phyloP scores from a whole-genome alignment of 2,797 vertebrate genomes.

The Channallabes apus region DNA sequence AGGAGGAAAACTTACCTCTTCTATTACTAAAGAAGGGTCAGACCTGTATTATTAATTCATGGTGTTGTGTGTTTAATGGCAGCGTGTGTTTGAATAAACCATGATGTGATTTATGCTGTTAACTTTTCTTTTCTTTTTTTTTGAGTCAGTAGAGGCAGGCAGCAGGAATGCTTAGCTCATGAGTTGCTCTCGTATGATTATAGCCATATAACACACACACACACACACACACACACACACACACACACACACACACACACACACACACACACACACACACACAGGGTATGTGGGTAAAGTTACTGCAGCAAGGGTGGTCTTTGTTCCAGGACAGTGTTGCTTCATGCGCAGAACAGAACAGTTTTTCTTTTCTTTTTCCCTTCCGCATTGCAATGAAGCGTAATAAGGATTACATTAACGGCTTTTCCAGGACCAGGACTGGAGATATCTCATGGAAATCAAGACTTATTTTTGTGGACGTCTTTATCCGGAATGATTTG shows the following conservation, averaged over 20 bases:
- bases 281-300: background rate
- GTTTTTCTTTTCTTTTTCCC: background rate
- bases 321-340: background rate
- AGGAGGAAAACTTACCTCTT: background rate
- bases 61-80: slow-evolving; percentile 41
- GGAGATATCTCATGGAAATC: background rate
- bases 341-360: background rate
- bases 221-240: slow-evolving; percentile 2
- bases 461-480: background rate
- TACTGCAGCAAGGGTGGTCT: background rate
- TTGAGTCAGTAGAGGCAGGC: slow-evolving; percentile 1
- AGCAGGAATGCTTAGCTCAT: background rate
- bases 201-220: slow-evolving; percentile 1
- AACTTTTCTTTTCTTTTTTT: background rate
- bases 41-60: slow-evolving; percentile 42
- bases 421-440: background rate
- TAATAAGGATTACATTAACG: background rate
- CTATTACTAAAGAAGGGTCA: slow-evolving; percentile 35
- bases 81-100: slow-evolving; percentile 48
- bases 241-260: slow-evolving; percentile 7
- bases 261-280: background rate
- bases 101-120: slow-evolving; percentile 37
- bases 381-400: background rate
- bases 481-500: background rate
- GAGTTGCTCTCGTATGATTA: background rate